Conservation (phyloP, 2,113 vertebrate species). For the Periophthalmus modestus region DNA sequence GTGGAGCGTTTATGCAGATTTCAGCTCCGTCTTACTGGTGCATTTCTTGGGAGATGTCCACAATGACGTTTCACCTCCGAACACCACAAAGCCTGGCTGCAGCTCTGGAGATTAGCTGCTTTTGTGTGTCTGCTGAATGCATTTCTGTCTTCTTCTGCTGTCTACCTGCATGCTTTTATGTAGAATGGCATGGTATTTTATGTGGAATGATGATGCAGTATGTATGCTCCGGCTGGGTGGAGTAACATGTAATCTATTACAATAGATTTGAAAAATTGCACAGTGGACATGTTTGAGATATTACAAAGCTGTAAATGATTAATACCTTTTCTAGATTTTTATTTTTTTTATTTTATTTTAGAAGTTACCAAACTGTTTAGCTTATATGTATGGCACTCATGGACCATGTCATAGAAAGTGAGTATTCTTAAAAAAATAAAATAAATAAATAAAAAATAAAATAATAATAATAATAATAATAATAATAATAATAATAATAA, state of each 20-base stretch:
- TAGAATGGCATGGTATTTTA: not conserved
- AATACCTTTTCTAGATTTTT: too few relatives aligned
- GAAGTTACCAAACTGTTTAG: too few relatives aligned
- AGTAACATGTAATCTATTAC: not conserved
- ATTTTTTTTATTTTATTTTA: too few relatives aligned
- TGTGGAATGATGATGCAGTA: not conserved
- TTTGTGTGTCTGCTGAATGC: conserved; percentile 18
- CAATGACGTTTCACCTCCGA: conserved; percentile 51
- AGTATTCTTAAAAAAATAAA: too few relatives aligned
- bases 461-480: too few relatives aligned
- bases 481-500: too few relatives aligned
- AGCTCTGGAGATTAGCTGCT: conserved; percentile 19
- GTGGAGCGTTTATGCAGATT: conserved; percentile 70
- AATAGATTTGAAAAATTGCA: too few relatives aligned
- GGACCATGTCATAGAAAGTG: too few relatives aligned
- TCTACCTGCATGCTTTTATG: conserved; percentile 18
- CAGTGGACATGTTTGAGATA: too few relatives aligned
- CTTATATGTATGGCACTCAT: too few relatives aligned
- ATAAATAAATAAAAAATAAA: too few relatives aligned
- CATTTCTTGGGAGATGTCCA: conserved; percentile 69
- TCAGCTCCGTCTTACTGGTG: conserved; percentile 61
- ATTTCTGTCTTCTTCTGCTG: not conserved
- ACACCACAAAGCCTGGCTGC: conserved; percentile 48
- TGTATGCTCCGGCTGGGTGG: not conserved
- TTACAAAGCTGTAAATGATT: too few relatives aligned